Percentiles rank a stretch among this genome's conserved stretches.
Conservation (phyloP, 2,113 vertebrate species). For the Rhea pennata region DNA sequence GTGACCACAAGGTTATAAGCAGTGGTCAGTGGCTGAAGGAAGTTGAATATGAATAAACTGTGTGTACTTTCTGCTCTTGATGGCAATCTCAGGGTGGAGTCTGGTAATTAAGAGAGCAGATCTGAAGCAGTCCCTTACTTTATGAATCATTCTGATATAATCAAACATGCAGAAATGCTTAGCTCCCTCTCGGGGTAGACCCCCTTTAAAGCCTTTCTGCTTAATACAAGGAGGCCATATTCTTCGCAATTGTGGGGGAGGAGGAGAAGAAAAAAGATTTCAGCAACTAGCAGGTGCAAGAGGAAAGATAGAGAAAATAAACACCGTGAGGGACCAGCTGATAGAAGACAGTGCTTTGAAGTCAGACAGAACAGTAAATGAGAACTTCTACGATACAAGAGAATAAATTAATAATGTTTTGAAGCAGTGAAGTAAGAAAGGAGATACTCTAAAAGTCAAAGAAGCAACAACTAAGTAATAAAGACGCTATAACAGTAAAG, state of each 20-base stretch:
- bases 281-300: conserved; percentile 21
- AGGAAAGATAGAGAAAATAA: conserved; percentile 46
- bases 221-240: conserved; percentile 13
- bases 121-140: not conserved
- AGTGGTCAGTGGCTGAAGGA: not conserved
- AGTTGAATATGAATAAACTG: not conserved
- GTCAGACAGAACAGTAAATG: conserved; percentile 30
- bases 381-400: conserved; percentile 11
- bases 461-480: not conserved
- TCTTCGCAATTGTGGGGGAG: not conserved
- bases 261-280: conserved; percentile 1
- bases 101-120: not conserved
- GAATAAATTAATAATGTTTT: conserved; percentile 56
- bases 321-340: not conserved
- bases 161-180: not conserved
- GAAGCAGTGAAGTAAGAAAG: conserved; percentile 39
- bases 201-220: not conserved
- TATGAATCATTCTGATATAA: conserved; percentile 27
- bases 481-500: not conserved
- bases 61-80: not conserved
- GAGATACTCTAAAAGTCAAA: not conserved
- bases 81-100: not conserved
- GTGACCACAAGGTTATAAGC: not conserved
- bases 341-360: conserved; percentile 41
- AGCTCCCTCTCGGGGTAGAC: not conserved